These are phyloP conservation scores for Parambassis ranga DNA, from an alignment of 2,797 vertebrate genomes.

Conservation along the genomic window DNA sequence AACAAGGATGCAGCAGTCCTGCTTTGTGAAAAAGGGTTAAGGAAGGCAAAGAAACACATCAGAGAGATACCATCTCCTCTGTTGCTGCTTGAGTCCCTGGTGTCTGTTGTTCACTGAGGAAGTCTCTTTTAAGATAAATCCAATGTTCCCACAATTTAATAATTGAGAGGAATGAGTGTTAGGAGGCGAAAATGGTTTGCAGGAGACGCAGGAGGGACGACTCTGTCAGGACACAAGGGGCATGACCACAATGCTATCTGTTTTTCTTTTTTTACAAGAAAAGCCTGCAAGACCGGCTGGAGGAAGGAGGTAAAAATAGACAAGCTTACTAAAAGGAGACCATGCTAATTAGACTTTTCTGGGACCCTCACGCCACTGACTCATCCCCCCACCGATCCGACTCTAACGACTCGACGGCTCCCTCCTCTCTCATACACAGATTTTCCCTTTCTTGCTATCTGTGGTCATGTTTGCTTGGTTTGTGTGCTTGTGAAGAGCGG, in stretches of 20 bases:
- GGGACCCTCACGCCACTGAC: slow-evolving; percentile 35
- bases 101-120: slow-evolving; percentile 9
- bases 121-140: slow-evolving; percentile 30
- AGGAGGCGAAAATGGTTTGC: slow-evolving; percentile 14
- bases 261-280: background rate
- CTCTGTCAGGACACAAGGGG: slow-evolving; percentile 4
- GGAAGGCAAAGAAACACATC: slow-evolving; percentile 19
- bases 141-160: slow-evolving; percentile 27
- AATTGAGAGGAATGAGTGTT: slow-evolving; percentile 2
- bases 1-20: too few relatives aligned
- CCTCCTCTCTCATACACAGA: slow-evolving; percentile 11
- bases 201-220: slow-evolving; percentile 15
- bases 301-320: slow-evolving; percentile 22
- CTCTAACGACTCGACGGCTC: background rate
- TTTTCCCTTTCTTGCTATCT: slow-evolving; percentile 3
- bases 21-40: background rate
- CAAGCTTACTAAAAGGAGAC: slow-evolving; percentile 12
- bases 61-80: slow-evolving; percentile 8
- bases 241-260: slow-evolving; percentile 7
- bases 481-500: slow-evolving; percentile 11
- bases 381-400: slow-evolving; percentile 45
- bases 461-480: slow-evolving; percentile 28
- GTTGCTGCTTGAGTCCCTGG: slow-evolving; percentile 6
- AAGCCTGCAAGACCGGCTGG: slow-evolving; percentile 16
- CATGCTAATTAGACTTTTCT: slow-evolving; percentile 50